These are phyloP conservation scores for Thaleichthys pacificus DNA, from an alignment of 2,797 vertebrate species.

Conservation along the genomic window DNA sequence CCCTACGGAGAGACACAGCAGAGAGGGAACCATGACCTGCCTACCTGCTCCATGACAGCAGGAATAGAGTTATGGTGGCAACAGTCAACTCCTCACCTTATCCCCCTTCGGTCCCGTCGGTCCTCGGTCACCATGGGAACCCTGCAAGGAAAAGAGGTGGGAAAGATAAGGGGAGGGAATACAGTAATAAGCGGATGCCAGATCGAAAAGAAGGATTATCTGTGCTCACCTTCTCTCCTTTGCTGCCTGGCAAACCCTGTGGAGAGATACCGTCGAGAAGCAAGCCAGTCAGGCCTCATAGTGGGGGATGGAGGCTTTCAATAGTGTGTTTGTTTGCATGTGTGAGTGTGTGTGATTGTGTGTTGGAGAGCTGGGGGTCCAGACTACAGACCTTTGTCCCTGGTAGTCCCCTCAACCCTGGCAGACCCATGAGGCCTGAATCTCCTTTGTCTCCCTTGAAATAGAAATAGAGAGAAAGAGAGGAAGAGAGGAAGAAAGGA, in stretches of 20 bases:
- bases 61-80: background rate
- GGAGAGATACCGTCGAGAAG: slow-evolving; percentile 2
- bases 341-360: background rate
- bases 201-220: background rate
- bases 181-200: background rate
- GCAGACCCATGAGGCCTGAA: slow-evolving; percentile 84
- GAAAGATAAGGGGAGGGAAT: background rate
- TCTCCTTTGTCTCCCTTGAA: slow-evolving; percentile 69
- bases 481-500: background rate
- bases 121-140: slow-evolving; percentile 54
- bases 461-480: background rate
- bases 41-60: background rate
- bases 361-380: background rate
- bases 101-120: slow-evolving; percentile 81
- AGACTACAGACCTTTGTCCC: slow-evolving; percentile 83
- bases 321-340: slow-evolving; percentile 3
- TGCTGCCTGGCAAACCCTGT: slow-evolving; percentile 69
- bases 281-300: background rate
- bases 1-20: background rate
- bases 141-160: slow-evolving; percentile 43
- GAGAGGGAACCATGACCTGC: background rate
- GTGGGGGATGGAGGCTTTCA: background rate
- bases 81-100: slow-evolving; percentile 50
- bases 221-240: slow-evolving; percentile 64
- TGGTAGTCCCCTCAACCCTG: slow-evolving; percentile 88